These are phyloP conservation scores for Torymus texanus DNA, from an alignment of 2,888 invertebrate species.

Conservation along the genomic window DNA sequence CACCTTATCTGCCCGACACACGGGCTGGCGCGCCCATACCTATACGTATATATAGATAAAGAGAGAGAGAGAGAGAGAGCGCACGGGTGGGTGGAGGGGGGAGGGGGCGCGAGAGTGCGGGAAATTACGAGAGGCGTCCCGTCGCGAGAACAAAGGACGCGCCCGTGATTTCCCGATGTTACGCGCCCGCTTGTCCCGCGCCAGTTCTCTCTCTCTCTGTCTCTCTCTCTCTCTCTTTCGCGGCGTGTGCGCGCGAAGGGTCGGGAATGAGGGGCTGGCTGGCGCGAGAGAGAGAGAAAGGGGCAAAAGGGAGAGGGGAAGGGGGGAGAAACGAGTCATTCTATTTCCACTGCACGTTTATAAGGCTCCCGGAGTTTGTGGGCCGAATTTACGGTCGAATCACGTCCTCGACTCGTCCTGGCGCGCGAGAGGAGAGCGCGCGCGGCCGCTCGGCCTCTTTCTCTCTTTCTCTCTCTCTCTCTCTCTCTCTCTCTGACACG, in stretches of 20 bases:
- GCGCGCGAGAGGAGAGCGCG: background rate
- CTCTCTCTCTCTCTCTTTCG: background rate
- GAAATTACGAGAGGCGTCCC: constrained; percentile 54
- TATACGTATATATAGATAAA: constrained; percentile 20
- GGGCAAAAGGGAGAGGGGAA: background rate
- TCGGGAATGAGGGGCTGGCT: constrained; percentile 19
- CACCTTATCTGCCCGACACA: constrained; percentile 48
- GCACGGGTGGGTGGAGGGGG: background rate
- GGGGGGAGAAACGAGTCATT: constrained; percentile 52
- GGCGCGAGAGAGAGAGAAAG: background rate
- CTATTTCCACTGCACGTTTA: constrained; percentile 58
- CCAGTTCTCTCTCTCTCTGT: constrained; percentile 1
- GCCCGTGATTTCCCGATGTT: constrained; percentile 55
- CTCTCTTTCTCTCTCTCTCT: constrained; percentile 26
- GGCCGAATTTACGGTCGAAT: constrained; percentile 57
- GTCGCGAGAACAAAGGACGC: constrained; percentile 53
- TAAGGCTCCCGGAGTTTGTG: constrained; percentile 54
- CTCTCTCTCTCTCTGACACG: constrained; percentile 22
- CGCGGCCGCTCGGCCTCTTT: background rate
- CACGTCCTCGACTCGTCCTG: constrained; percentile 53
- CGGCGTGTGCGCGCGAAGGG: constrained; percentile 22
- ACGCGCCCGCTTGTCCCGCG: constrained; percentile 27
- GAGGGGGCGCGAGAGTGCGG: constrained; percentile 9
- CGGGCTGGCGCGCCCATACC: background rate
- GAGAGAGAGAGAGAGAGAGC: constrained; percentile 7